A percentile compares a stretch with the other conserved stretches of the same genome.
These are phyloP conservation scores for Orchestia grillus DNA, from an alignment of 1,140 invertebrate genomes.

Conservation along the genomic window DNA sequence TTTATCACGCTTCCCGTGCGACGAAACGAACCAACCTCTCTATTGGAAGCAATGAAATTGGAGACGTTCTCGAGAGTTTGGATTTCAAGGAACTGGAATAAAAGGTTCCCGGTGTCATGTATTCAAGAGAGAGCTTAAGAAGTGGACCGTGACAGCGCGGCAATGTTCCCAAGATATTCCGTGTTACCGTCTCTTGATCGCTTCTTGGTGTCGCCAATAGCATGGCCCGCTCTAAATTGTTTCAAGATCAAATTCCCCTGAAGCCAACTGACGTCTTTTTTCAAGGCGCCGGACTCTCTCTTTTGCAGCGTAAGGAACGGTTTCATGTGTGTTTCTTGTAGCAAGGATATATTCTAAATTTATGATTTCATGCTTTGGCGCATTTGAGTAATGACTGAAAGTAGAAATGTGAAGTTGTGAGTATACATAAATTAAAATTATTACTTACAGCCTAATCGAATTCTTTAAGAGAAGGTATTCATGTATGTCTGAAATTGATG, in stretches of 20 bases:
- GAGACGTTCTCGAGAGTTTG: not conserved
- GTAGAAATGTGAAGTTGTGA: not conserved
- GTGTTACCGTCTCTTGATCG: not conserved
- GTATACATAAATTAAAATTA: not conserved
- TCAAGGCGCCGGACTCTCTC: not conserved
- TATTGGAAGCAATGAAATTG: constrained; percentile 40
- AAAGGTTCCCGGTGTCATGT: constrained; percentile 40
- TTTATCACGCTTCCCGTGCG: constrained; percentile 2
- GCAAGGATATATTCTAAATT: not conserved
- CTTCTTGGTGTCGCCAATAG: constrained; percentile 22
- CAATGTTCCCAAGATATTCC: not conserved
- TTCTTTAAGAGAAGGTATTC: not conserved
- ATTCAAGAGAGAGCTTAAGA: constrained; percentile 20
- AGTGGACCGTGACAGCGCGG: constrained; percentile 39
- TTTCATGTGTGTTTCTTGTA: not conserved
- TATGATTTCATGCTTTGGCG: not conserved
- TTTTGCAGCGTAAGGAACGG: not conserved
- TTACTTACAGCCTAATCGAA: not conserved
- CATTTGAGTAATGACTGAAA: not conserved
- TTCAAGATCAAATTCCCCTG: not conserved
- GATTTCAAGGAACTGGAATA: constrained; percentile 34
- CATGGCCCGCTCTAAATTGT: not conserved
- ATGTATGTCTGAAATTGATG: not conserved
- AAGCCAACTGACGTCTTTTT: not conserved
- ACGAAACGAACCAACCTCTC: constrained; percentile 41